phyloP scores from a whole-genome alignment of 2,797 vertebrate genomes.

The Scolopax bukidnonensis region DNA sequence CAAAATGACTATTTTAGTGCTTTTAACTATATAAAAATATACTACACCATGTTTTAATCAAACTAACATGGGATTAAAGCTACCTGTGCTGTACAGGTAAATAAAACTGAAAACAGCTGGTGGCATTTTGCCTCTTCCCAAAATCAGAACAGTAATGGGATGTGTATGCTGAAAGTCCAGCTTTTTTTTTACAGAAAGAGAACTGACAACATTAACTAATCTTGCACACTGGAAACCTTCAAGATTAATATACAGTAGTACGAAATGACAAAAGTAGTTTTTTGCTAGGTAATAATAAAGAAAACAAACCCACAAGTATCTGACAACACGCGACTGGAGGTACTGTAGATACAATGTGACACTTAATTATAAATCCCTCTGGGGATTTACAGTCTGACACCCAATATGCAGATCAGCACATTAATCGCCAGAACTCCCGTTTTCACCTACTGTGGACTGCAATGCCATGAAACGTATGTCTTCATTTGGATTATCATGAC shows the following conservation, averaged over 20 bases:
- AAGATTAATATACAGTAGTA: slow-evolving; percentile 17
- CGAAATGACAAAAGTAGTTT: background rate
- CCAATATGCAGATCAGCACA: background rate
- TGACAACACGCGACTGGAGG: slow-evolving; percentile 38
- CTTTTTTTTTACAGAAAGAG: slow-evolving; percentile 25
- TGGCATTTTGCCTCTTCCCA: background rate
- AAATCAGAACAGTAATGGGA: background rate
- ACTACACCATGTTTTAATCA: background rate
- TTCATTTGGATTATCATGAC: slow-evolving; percentile 29
- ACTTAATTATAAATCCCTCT: slow-evolving; percentile 35
- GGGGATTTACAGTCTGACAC: slow-evolving; percentile 14
- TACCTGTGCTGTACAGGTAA: slow-evolving; percentile 30
- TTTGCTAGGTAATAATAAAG: slow-evolving; percentile 49
- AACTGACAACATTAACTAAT: slow-evolving; percentile 23
- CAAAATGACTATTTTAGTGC: slow-evolving; percentile 1
- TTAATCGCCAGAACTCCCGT: slow-evolving; percentile 9
- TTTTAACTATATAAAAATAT: slow-evolving; percentile 21
- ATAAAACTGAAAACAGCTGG: background rate
- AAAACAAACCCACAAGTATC: slow-evolving; percentile 39
- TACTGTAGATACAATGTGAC: slow-evolving; percentile 9
- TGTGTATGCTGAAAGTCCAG: background rate
- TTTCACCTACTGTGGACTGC: background rate
- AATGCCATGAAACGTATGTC: background rate
- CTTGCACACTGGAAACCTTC: slow-evolving; percentile 25
- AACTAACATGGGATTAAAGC: background rate